Base-by-base conservation (phyloP, 2,797 vertebrate species). In the Ctenosaura bakeri region DNA sequence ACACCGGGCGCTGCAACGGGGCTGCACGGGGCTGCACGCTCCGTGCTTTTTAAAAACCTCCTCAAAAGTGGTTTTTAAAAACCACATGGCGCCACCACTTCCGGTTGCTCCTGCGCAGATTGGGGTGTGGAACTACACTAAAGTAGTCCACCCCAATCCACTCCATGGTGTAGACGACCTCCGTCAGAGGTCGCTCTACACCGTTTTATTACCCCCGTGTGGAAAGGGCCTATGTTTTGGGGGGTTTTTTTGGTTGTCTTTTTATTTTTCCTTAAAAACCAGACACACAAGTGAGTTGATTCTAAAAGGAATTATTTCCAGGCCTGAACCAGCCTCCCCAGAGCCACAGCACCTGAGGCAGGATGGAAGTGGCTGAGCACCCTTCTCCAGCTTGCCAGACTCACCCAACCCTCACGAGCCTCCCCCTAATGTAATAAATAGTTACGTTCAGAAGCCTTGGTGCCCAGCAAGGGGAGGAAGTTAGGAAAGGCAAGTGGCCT, bases 351-450 rank as follows among this genome's bases (percentile, higher is more conserved):
- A 29, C 62, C 32, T 88, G 89, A 56, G 69, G 35, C 90, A 95
- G 95, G 26, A 24, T 38, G 79, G 52, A 87, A 80, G 35, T 54
- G 81, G 46, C 73, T 78, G 52, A 83, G 79, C 80, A 59, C 71
- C 85, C 85, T 50, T 22, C 69, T 78, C 59, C 38, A 35, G 38
- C 84, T 62, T 91, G 59, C 91, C 88, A 83, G 50, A 85, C 64
- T 69, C 86, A 59, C 50, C 87, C 80, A 83, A 86, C 81, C 85
- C 64, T 78, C 52, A 4, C 69, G n/a, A 80, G 80, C 80, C 91
- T 93, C 90, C 91, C 91, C 84, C 46, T 46, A 46, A 32, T 84
- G 71, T 90, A 95, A 95, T 95, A 95, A 95, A 95, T 95, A 95
- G 78, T 89, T 94, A 90, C 46, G 77, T 86, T 90, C 89, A 81